A percentile compares a stretch with the other conserved stretches of the same genome.
phyloP scores from a whole-genome alignment of 2,797 vertebrate species.

The Sphenopsis melanotis region DNA sequence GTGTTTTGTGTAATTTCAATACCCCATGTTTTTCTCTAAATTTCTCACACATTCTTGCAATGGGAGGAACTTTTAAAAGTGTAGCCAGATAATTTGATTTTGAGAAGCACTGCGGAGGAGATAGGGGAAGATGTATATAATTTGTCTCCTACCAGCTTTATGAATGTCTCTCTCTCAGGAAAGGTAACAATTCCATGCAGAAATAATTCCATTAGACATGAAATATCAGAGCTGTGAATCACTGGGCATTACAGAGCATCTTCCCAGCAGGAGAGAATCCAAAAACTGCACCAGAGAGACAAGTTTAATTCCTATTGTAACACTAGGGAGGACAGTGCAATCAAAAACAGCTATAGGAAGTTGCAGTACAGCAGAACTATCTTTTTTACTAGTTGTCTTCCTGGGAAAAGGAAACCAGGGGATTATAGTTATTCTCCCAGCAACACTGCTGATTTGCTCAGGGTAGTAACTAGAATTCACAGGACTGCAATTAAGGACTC shows the following conservation, averaged over 20 bases:
- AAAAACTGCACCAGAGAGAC: conserved; percentile 2
- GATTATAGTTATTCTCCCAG: conserved; percentile 42
- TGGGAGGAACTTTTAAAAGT: not conserved
- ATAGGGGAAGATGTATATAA: not conserved
- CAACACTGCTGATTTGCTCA: conserved; percentile 2
- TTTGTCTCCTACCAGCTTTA: conserved; percentile 54
- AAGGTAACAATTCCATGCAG: conserved; percentile 38
- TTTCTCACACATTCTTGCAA: not conserved
- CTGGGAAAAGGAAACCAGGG: conserved; percentile 15
- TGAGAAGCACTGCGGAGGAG: not conserved
- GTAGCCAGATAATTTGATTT: conserved; percentile 16
- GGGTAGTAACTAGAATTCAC: conserved; percentile 15
- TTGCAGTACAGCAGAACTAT: conserved; percentile 13
- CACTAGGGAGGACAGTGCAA: conserved; percentile 41
- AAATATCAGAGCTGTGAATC: conserved; percentile 56
- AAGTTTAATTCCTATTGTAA: conserved; percentile 38
- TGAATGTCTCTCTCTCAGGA: conserved; percentile 21
- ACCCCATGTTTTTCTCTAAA: not conserved
- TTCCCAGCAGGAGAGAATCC: conserved; percentile 28
- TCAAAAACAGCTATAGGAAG: conserved; percentile 45
- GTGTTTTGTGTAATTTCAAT: not conserved
- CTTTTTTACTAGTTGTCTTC: conserved; percentile 31
- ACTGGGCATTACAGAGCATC: conserved; percentile 40
- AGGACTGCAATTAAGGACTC: conserved; percentile 23
- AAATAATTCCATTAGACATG: conserved; percentile 58